These are phyloP conservation scores for Mus spretus DNA, from an alignment of 2,797 vertebrate species.

Conservation along the genomic window DNA sequence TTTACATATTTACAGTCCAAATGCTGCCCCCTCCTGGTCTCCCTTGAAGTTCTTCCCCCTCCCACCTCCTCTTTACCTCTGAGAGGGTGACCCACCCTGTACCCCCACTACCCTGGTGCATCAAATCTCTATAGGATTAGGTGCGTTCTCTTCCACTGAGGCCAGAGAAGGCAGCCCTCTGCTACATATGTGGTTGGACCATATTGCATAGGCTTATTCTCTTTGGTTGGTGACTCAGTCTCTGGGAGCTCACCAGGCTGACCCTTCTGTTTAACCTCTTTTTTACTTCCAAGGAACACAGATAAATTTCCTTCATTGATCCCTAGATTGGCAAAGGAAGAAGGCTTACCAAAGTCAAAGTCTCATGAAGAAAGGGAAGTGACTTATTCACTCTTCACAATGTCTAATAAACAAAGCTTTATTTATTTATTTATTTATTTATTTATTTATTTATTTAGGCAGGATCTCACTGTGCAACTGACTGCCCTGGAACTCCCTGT, in stretches of 20 bases:
- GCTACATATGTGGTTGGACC: background rate
- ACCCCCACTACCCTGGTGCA: background rate
- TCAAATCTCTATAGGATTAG: background rate
- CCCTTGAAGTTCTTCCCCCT: background rate
- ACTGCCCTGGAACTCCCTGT: background rate
- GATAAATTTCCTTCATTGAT: background rate
- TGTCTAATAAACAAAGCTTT: background rate
- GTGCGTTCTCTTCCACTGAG: background rate
- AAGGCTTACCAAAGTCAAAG: conserved; percentile 40
- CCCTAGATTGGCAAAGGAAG: background rate
- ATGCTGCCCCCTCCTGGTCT: background rate
- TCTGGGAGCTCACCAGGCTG: background rate
- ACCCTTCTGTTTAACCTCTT: conserved; percentile 5
- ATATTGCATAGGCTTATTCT: background rate
- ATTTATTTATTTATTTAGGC: no score
- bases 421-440: no score
- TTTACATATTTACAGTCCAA: background rate
- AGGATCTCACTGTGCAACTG: background rate
- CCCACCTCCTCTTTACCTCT: background rate
- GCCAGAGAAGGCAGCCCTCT: background rate
- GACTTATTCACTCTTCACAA: conserved; percentile 1
- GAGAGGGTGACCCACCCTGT: background rate
- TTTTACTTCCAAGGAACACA: background rate
- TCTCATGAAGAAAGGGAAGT: background rate
- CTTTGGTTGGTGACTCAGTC: background rate